Conservation (phyloP, 2,113 vertebrate species). For the Coregonus clupeaformis region DNA sequence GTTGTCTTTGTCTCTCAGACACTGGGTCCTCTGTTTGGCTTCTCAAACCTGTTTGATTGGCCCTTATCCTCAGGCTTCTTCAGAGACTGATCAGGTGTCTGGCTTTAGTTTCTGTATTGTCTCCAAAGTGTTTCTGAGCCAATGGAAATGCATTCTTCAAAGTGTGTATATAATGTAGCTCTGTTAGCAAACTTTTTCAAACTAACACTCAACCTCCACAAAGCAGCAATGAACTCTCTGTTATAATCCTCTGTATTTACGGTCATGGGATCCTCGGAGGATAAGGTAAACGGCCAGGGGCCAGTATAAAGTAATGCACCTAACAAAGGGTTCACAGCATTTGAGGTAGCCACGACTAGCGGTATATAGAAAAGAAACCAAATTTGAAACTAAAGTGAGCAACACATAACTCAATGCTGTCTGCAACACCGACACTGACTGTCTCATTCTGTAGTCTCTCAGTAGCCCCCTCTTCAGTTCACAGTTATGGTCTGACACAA, state of each 20-base stretch:
- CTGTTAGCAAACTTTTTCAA: constrained; percentile 59
- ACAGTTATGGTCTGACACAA: background rate
- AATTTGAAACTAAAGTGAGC: background rate
- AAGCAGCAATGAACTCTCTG: background rate
- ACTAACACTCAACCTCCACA: background rate
- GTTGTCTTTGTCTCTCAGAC: constrained; percentile 17
- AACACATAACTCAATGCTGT: background rate
- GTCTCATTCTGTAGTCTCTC: background rate
- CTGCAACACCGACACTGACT: too few relatives aligned
- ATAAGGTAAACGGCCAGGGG: background rate
- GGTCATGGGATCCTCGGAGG: background rate
- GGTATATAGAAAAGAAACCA: background rate
- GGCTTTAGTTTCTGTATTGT: constrained; percentile 71
- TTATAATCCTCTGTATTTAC: constrained; percentile 5
- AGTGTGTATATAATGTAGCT: constrained; percentile 73
- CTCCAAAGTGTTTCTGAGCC: constrained; percentile 72
- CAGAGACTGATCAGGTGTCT: constrained; percentile 68
- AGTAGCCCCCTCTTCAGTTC: background rate
- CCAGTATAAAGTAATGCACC: background rate
- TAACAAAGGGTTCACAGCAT: background rate
- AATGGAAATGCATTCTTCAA: constrained; percentile 68
- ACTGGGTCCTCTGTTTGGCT: constrained; percentile 17
- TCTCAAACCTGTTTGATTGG: constrained; percentile 29
- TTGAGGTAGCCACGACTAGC: background rate
- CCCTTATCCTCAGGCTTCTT: constrained; percentile 55